A percentile compares a stretch with the other conserved stretches of the same genome.
phyloP scores from a whole-genome alignment of 2,888 invertebrate genomes.

The Tortrix viridana region DNA sequence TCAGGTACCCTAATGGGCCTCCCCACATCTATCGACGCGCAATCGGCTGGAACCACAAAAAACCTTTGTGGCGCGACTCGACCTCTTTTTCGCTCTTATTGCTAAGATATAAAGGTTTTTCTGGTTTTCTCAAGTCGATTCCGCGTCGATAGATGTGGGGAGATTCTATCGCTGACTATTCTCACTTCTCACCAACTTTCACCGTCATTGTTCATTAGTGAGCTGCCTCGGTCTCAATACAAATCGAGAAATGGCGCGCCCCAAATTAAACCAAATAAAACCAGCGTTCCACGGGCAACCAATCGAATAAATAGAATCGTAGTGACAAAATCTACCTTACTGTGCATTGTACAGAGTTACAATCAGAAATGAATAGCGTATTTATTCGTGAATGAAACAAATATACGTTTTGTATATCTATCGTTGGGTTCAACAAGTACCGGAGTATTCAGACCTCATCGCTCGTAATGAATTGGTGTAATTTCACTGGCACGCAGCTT shows the following conservation, averaged over 20 bases:
- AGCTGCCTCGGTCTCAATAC: not conserved
- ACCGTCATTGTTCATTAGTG: not conserved
- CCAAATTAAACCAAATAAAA: constrained; percentile 5
- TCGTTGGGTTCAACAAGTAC: constrained; percentile 10
- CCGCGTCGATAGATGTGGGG: too few relatives aligned
- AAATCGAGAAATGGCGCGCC: not conserved
- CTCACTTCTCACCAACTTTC: not conserved
- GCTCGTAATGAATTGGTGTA: constrained; percentile 29
- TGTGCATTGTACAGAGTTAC: too few relatives aligned
- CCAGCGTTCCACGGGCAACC: not conserved
- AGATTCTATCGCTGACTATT: not conserved
- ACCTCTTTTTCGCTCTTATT: too few relatives aligned
- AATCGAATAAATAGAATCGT: too few relatives aligned
- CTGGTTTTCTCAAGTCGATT: too few relatives aligned
- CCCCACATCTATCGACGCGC: too few relatives aligned
- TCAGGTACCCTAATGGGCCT: too few relatives aligned
- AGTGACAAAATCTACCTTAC: too few relatives aligned
- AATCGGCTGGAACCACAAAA: too few relatives aligned
- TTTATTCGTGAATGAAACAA: not conserved
- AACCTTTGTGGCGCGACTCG: too few relatives aligned
- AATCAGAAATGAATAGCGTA: too few relatives aligned
- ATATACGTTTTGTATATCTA: constrained; percentile 14
- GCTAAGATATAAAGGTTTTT: too few relatives aligned
- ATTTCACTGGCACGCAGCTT: constrained; percentile 16
- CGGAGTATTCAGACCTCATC: constrained; percentile 12